These are phyloP conservation scores for Alloplasta piceator DNA, from an alignment of 2,888 invertebrate genomes.

Conservation along the genomic window DNA sequence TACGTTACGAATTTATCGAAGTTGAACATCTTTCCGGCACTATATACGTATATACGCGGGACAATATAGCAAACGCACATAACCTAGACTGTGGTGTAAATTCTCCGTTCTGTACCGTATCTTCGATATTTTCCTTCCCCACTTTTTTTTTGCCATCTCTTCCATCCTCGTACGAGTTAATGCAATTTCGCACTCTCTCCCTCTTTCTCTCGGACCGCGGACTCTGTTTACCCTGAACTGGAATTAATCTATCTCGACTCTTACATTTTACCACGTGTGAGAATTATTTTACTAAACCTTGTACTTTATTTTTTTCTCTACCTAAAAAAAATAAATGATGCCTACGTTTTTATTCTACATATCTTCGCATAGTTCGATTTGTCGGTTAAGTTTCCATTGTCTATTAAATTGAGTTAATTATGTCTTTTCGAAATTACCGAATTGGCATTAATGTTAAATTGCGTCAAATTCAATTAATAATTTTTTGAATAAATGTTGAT, in stretches of 20 bases:
- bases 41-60: conserved; percentile 30
- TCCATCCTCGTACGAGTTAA: conserved; percentile 14
- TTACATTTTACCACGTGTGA: conserved; percentile 8
- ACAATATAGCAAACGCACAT: conserved; percentile 14
- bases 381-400: no score
- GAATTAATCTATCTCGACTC: conserved; percentile 42
- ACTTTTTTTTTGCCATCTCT: background rate
- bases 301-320: background rate
- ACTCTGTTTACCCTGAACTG: background rate
- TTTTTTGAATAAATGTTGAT: no score
- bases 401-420: no score
- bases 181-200: conserved; percentile 31
- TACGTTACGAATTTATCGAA: conserved; percentile 70
- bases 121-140: conserved; percentile 41
- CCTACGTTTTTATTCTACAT: no score
- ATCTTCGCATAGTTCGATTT: no score
- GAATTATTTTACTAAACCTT: conserved; percentile 7
- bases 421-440: no score
- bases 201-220: no score
- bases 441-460: no score
- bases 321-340: background rate
- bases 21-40: conserved; percentile 69
- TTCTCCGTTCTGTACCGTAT: conserved; percentile 48
- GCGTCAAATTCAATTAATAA: no score
- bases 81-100: conserved; percentile 43